Conservation (phyloP, 2,797 vertebrate genomes). For the Adrianichthys oophorus region DNA sequence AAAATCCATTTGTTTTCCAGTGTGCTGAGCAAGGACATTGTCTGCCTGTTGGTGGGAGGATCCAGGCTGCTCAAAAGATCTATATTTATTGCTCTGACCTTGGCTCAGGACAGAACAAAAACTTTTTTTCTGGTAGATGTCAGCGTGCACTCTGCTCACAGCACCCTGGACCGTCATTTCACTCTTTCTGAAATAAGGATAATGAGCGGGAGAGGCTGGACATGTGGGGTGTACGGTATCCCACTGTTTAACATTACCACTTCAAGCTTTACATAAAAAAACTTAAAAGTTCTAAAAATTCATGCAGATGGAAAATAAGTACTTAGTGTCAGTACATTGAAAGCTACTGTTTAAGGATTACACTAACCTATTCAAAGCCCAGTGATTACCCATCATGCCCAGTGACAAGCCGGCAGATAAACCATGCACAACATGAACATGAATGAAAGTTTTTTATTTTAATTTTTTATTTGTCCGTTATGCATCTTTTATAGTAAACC, state of each 20-base stretch:
- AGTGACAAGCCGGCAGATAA: too few species aligned
- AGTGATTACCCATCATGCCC: too few species aligned
- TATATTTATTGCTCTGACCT: constrained; percentile 62
- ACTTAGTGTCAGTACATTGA: not conserved
- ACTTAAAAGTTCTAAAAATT: not conserved
- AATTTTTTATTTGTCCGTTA: too few species aligned
- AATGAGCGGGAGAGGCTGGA: constrained; percentile 11
- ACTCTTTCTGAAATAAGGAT: constrained; percentile 6
- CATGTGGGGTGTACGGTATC: constrained; percentile 11
- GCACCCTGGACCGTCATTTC: constrained; percentile 18
- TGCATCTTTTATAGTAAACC: too few species aligned
- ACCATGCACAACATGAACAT: too few species aligned
- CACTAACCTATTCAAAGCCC: too few species aligned
- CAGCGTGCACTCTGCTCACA: constrained; percentile 24
- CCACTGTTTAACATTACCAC: not conserved
- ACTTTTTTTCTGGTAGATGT: constrained; percentile 35
- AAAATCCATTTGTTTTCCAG: constrained; percentile 9
- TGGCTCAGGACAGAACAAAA: constrained; percentile 22
- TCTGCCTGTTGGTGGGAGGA: constrained; percentile 25
- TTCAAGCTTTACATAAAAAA: not conserved
- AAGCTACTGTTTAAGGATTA: not conserved
- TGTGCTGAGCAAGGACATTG: constrained; percentile 32
- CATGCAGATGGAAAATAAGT: not conserved
- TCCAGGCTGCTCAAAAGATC: constrained; percentile 44
- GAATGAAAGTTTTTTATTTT: too few species aligned